Conservation (phyloP, 1,140 invertebrate species). For the Sinella curviseta region DNA sequence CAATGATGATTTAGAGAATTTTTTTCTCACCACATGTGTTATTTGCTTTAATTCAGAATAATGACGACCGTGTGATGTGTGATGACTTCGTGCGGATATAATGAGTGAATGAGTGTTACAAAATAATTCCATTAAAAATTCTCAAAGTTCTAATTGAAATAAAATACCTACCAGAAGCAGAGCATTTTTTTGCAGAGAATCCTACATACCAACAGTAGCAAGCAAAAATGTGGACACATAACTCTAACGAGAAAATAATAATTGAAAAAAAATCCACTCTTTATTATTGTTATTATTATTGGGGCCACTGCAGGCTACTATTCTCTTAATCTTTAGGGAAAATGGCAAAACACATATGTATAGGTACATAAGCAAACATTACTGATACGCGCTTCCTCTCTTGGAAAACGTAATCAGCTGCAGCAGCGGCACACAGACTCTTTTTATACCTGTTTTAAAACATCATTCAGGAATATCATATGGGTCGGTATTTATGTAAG, state of each 20-base stretch:
- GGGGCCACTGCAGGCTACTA: neutral
- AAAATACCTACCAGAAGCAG: no score
- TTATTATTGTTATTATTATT: no score
- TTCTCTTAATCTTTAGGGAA: neutral
- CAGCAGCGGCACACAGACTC: no score
- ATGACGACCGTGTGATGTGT: neutral
- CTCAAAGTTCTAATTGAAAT: slow-evolving; percentile 9
- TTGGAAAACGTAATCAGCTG: no score
- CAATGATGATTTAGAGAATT: neutral
- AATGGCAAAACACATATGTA: no score
- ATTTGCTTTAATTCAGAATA: neutral
- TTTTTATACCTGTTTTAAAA: no score
- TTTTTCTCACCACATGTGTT: neutral
- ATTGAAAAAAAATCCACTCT: slow-evolving; percentile 1
- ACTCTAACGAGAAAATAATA: neutral
- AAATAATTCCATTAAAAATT: slow-evolving; percentile 23
- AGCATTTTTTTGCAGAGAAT: neutral
- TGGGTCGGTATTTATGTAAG: no score
- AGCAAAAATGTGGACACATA: neutral
- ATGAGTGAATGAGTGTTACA: neutral
- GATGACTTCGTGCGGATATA: neutral
- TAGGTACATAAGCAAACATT: no score
- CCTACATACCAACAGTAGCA: neutral
- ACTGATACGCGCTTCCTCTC: no score
- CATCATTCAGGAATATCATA: no score